Conservation (phyloP, 1,140 invertebrate genomes). For the Acromyrmex echinatior region DNA sequence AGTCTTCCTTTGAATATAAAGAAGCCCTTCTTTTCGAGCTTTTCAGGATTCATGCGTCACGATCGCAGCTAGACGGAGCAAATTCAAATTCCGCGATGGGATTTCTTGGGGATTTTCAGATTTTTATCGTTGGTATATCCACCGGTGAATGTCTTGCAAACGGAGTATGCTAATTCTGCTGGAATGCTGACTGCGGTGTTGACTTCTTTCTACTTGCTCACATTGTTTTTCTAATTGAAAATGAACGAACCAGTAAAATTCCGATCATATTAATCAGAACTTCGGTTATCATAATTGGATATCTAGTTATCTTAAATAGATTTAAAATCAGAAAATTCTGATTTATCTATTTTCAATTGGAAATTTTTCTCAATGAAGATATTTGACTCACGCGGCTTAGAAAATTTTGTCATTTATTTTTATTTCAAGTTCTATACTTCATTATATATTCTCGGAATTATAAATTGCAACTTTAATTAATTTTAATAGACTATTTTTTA, state of each 20-base stretch:
- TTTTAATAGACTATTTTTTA: not conserved
- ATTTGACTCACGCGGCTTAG: not conserved
- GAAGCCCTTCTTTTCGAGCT: conserved; percentile 20
- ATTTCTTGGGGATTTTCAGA: conserved; percentile 73
- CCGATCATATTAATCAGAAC: no score
- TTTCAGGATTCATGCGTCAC: conserved; percentile 50
- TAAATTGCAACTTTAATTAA: not conserved
- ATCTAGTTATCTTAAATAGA: no score
- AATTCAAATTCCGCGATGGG: conserved; percentile 80
- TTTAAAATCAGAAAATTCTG: no score
- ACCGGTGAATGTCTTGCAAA: conserved; percentile 66
- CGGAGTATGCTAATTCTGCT: conserved; percentile 69
- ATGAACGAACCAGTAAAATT: no score
- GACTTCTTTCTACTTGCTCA: conserved; percentile 24
- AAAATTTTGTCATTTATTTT: not conserved
- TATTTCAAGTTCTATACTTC: not conserved
- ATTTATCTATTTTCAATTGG: no score
- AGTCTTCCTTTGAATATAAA: conserved; percentile 64
- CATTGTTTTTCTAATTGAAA: not conserved
- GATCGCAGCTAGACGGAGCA: conserved; percentile 39
- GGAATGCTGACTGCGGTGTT: conserved; percentile 54
- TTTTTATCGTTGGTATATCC: conserved; percentile 71
- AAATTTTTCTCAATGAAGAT: no score
- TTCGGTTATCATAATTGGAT: no score
- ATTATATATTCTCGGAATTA: not conserved